These are phyloP conservation scores for Myotis yumanensis DNA, from an alignment of 2,113 vertebrate genomes.

Conservation along the genomic window DNA sequence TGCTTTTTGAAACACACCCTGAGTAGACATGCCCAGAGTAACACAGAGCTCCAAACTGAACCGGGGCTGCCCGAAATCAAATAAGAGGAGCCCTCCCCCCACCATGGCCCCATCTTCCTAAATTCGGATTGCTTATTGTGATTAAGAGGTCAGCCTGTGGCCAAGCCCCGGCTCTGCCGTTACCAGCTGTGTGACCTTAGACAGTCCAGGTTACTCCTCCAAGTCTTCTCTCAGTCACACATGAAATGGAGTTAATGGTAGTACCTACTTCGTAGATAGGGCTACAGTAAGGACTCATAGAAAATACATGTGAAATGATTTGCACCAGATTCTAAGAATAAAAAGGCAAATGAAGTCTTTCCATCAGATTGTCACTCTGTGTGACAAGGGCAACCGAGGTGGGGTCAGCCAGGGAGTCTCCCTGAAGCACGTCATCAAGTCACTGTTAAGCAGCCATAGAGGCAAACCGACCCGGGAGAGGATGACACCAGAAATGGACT, in stretches of 20 bases:
- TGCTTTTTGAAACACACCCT: slow-evolving; percentile 5
- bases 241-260: neutral
- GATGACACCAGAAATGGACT: neutral
- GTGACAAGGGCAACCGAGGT: neutral
- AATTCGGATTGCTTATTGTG: neutral
- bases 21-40: neutral
- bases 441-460: neutral
- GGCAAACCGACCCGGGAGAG: neutral
- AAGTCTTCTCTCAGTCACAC: neutral
- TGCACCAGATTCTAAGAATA: neutral
- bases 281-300: too few relatives aligned
- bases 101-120: neutral
- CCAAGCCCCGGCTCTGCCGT: neutral
- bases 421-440: neutral
- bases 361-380: neutral
- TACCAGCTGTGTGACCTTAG: neutral
- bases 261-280: neutral
- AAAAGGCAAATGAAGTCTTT: neutral
- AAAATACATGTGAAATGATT: neutral
- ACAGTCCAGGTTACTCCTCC: neutral
- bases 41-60: neutral
- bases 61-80: neutral
- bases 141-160: neutral
- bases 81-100: neutral
- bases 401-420: neutral